Percentiles rank a stretch among this genome's conserved stretches.
Evolutionary conservation across 2,888 invertebrate species (phyloP).

Genomic region (Orchestes rusci): DNA sequence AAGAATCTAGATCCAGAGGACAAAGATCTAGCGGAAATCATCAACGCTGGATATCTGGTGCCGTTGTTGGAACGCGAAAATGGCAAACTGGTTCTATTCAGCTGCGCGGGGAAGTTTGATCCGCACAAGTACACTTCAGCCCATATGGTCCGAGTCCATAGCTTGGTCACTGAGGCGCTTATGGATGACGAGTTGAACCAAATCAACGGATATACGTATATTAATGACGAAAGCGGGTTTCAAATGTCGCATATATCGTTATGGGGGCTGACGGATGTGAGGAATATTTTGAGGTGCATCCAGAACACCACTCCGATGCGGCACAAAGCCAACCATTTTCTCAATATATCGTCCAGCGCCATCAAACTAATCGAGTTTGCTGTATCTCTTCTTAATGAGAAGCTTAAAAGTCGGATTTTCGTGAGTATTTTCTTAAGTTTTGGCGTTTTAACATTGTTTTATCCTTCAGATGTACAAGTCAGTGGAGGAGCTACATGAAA

Average conservation of each 20-base stretch:
- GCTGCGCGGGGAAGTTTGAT: slow-evolving; percentile 61
- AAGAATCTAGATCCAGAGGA: slow-evolving; percentile 72
- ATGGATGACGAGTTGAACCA: slow-evolving; percentile 81
- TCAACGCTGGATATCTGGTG: slow-evolving; percentile 72
- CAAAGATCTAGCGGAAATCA: slow-evolving; percentile 69
- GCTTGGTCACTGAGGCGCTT: slow-evolving; percentile 74
- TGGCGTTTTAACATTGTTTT: background rate
- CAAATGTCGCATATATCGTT: slow-evolving; percentile 77
- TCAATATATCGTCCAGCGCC: slow-evolving; percentile 77
- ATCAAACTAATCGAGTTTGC: slow-evolving; percentile 77
- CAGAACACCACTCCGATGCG: slow-evolving; percentile 88
- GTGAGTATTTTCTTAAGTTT: slow-evolving; percentile 46
- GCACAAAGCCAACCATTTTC: slow-evolving; percentile 81
- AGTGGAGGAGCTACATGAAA: slow-evolving; percentile 62
- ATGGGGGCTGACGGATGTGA: slow-evolving; percentile 73
- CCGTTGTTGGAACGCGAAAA: slow-evolving; percentile 67
- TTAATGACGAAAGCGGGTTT: slow-evolving; percentile 76
- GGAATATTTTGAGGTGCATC: slow-evolving; percentile 69
- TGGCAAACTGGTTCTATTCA: slow-evolving; percentile 65
- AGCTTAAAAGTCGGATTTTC: slow-evolving; percentile 71
- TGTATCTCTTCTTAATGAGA: slow-evolving; percentile 74
- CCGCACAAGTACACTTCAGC: slow-evolving; percentile 56
- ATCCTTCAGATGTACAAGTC: slow-evolving; percentile 62
- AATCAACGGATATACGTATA: slow-evolving; percentile 76
- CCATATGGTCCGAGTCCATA: slow-evolving; percentile 79